Conservation (phyloP, 1,140 invertebrate species). For the Dendroctonus valens region DNA sequence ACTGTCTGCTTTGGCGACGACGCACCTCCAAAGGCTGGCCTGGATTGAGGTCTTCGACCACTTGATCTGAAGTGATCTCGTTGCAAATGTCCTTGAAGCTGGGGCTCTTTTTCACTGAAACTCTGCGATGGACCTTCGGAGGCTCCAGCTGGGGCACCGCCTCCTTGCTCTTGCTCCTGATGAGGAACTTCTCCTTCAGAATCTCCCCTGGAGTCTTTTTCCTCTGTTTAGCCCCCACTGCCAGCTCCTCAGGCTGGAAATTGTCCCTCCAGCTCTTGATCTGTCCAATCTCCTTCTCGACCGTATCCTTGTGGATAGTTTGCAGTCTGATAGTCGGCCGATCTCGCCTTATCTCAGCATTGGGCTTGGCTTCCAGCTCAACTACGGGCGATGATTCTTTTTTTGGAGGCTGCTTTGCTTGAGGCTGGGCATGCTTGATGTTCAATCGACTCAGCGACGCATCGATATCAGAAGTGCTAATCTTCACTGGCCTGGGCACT, state of each 20-base stretch:
- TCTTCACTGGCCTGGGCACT: constrained; percentile 61
- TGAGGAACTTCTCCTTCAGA: constrained; percentile 72
- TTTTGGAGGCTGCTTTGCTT: constrained; percentile 38
- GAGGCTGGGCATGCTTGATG: constrained; percentile 39
- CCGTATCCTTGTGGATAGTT: constrained; percentile 52
- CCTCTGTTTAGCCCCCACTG: constrained; percentile 41
- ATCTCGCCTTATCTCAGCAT: constrained; percentile 65
- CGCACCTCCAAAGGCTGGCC: constrained; percentile 49
- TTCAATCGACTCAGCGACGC: constrained; percentile 65
- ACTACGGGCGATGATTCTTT: constrained; percentile 42
- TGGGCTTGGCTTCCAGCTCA: constrained; percentile 41
- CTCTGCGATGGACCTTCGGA: constrained; percentile 37
- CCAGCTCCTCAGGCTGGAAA: constrained; percentile 55
- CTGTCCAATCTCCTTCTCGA: constrained; percentile 45
- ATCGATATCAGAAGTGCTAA: constrained; percentile 81
- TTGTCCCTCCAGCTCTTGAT: constrained; percentile 59
- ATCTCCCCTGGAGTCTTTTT: constrained; percentile 67
- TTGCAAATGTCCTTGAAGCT: constrained; percentile 57
- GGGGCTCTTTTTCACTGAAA: constrained; percentile 47
- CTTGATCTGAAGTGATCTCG: constrained; percentile 54
- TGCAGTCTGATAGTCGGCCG: constrained; percentile 70
- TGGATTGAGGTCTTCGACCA: constrained; percentile 56
- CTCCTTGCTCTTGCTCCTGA: constrained; percentile 59
- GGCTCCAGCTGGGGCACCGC: constrained; percentile 33
- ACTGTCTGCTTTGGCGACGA: constrained; percentile 43